Evolutionary conservation across 2,797 vertebrate species (phyloP), one percentile per base, ranked within the genome.

Genomic region (Halcyon chelicuti): DNA sequence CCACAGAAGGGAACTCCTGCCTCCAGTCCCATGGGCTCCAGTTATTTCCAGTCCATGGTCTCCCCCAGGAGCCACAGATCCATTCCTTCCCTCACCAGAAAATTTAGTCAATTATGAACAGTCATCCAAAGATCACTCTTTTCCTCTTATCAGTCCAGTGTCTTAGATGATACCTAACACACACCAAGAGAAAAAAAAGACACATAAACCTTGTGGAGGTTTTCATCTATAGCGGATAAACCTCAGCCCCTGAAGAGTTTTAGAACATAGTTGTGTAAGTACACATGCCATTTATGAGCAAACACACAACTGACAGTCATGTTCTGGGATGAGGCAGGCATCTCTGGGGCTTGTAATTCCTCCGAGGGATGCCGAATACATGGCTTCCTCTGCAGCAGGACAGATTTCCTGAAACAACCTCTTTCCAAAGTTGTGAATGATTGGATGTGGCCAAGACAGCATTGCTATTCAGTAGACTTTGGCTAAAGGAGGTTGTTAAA

Each of bases 181-280:
- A 13, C 0, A 25, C 40, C 62, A 44, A 26, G 60, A 51, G 40
- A 62, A 55, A 68, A 23, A 58, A 62, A 22, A 29, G 52, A 19
- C 37, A 22, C 9, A 19, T 6, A 81, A 60, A 46, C 10, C 25
- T 62, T 0, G 0, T 3, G 14, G 37, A 49, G n/a, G 40, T 54
- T 78, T 68, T 58, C 19, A 46, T 40, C 39, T 76, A 8, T n/a
- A 35, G 1, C 1, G 23, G 15, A 37, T 42, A 65, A 58, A 11
- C 2, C 37, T 70, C 62, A 72, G 46, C 46, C 17, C 57, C 21
- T 16, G 18, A 39, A 44, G 9, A 26, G 26, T n/a, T 83, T 58
- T 18, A n/a, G 19, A 65, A 54, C 11, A 8, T 1, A 33, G 23
- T 4, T n/a, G 39, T 89, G 21, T 31, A 15, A 0, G 0, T 23